Base-by-base conservation (phyloP, 2,113 vertebrate species). In the Petroica traversi region DNA sequence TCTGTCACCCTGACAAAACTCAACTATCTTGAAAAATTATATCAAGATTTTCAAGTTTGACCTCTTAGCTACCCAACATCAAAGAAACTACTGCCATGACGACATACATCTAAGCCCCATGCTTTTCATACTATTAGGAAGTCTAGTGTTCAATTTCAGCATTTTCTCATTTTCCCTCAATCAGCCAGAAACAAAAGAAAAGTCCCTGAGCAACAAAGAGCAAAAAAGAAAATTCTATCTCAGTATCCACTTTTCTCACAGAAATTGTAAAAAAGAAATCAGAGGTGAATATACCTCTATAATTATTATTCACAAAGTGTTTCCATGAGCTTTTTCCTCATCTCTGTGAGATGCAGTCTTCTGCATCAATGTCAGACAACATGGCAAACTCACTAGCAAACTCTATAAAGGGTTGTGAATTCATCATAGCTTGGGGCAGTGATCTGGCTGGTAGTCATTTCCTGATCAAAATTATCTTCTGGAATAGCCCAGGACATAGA, bases 121-220 rank as follows among this genome's bases (percentile, higher is more conserved):
- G 68, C 14, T 89, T 67, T 93, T 81, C 76, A 67, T 41, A 71
- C 67, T 76, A 41, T 41, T 43, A 85, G 63, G 82, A 94, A 92
- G 36, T 62, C 76, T 54, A 36, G 59, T 59, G 63, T 23, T 90
- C 16, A 6, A 67, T 81, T 66, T 67, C 55, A 94, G 82, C 55
- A 40, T 88, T 89, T 88, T 93, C 79, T 95, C 86, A 92, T 93
- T 96, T 94, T 93, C 67, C 63, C 48, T 94, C 92, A 48, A 55
- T 59, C 83, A 93, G 83, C 36, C 73, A 48, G 72, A 77, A 92
- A 86, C 23, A 71, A 62, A 93, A 89, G 73, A 36, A 14, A 58
- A 69, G n/a, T 71, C 83, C 86, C 87, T 23, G 24, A 84, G 88
- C 26, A 23, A 63, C 40, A 77, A 17, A 31, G 3, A 81, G 80